Evolutionary conservation across 2,888 invertebrate genomes (phyloP).

Genomic region (Ormyrus rosae): DNA sequence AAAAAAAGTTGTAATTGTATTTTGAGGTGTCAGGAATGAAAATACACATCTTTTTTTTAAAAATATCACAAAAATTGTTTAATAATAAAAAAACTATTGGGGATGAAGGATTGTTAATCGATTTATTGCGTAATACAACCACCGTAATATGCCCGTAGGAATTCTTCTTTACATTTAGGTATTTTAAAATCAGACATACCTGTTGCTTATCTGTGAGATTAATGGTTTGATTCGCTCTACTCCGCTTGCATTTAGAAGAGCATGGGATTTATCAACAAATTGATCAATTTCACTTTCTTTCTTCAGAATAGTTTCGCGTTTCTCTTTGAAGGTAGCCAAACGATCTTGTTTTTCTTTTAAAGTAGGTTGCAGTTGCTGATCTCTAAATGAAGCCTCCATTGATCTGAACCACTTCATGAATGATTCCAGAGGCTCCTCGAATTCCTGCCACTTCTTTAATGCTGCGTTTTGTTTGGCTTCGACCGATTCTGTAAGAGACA

Average conservation of each 20-base stretch:
- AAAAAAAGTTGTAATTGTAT: too few species aligned
- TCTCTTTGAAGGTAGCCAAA: slow-evolving; percentile 83
- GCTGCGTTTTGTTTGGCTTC: slow-evolving; percentile 86
- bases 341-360: slow-evolving; percentile 88
- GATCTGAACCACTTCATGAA: slow-evolving; percentile 91
- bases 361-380: slow-evolving; percentile 89
- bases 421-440: slow-evolving; percentile 88
- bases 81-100: too few species aligned
- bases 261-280: slow-evolving; percentile 93
- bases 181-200: slow-evolving; percentile 70
- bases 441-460: slow-evolving; percentile 90
- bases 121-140: too few species aligned
- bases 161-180: too few species aligned
- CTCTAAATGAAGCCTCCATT: slow-evolving; percentile 89
- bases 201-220: slow-evolving; percentile 91
- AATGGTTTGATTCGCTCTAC: slow-evolving; percentile 91
- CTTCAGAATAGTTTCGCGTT: slow-evolving; percentile 85
- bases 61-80: too few species aligned
- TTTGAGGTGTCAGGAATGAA: too few species aligned
- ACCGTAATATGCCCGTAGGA: too few species aligned
- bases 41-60: too few species aligned
- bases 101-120: too few species aligned
- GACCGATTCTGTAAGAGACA: slow-evolving; percentile 77
- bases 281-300: slow-evolving; percentile 92
- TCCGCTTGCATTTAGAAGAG: slow-evolving; percentile 88